Conservation (phyloP, 2,797 vertebrate species). For the Bufotes viridis region DNA sequence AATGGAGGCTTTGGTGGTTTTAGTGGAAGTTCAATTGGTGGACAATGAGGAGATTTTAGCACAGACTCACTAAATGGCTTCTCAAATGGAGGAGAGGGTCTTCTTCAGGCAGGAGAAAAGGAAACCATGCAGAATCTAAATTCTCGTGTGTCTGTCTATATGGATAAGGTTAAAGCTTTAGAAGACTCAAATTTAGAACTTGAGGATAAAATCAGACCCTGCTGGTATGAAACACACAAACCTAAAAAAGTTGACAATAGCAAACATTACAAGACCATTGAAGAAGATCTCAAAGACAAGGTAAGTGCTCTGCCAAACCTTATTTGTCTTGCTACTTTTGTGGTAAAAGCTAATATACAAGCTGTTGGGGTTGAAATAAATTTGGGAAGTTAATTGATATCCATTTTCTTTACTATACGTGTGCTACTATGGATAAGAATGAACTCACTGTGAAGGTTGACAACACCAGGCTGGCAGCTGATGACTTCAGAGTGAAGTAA, state of each 20-base stretch:
- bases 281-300: slow-evolving; percentile 48
- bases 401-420: background rate
- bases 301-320: background rate
- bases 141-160: slow-evolving; percentile 83
- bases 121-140: slow-evolving; percentile 92
- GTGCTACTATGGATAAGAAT: slow-evolving; percentile 56
- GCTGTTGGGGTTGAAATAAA: background rate
- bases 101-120: slow-evolving; percentile 79
- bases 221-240: slow-evolving; percentile 75
- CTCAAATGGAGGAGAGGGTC: slow-evolving; percentile 65
- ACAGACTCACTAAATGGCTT: background rate
- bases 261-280: slow-evolving; percentile 47
- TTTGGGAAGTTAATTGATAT: background rate
- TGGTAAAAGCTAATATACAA: background rate
- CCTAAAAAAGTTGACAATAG: slow-evolving; percentile 44
- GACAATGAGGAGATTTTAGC: slow-evolving; percentile 57
- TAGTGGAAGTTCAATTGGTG: background rate
- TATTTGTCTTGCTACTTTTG: background rate
- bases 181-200: slow-evolving; percentile 77
- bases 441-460: slow-evolving; percentile 64
- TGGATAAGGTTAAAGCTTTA: slow-evolving; percentile 86
- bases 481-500: slow-evolving; percentile 71
- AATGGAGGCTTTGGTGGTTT: background rate
- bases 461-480: slow-evolving; percentile 66
- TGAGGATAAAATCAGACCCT: slow-evolving; percentile 79